Base-by-base conservation (phyloP, 2,113 vertebrate genomes). In the Hiodon tergisus region DNA sequence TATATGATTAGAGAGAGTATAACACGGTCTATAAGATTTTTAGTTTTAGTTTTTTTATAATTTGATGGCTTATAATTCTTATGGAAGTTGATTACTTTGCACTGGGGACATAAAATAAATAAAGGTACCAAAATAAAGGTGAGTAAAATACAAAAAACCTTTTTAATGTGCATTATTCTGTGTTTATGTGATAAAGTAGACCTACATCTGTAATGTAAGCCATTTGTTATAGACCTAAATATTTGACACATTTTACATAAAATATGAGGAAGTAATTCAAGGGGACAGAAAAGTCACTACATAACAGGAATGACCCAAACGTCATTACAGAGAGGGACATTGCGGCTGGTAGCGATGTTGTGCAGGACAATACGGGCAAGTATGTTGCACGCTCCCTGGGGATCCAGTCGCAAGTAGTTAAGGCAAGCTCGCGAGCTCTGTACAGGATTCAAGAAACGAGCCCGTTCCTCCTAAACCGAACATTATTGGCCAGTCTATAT, bases 71-170 rank as follows among this genome's bases (percentile, higher is more conserved):
- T 62, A 62, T 14, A 62, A 1, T 7, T 62, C 11, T 62, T 11
- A 14, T 62, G 60, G 60, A 62, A 62, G 60, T 62, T 62, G 60
- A 62, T 62, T 62, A 62, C 60, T 62, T 62, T 62, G 60, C 16
- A 62, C 60, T 62, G 60, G 13, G 60, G 60, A 62, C 60, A 62
- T 62, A 62, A 62, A 62, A 62, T 62, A 1, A 62, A 62, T 2
- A 2, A 7, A 62, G 2, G 13, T 62, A 31, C 31, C 31, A 31
- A 31, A 31, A 31, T 31, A 31, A 31, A 31, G 31, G 31, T 31
- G 31, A 31, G 60, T 62, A 3, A 62, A 62, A 62, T 62, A 62
- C 60, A 62, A 62, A 62, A 62, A 62, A 14, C n/a, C 1, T 62
- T 62, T 62, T 62, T 62, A 62, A 62, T 62, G 60, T 62, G 7